phyloP scores from a whole-genome alignment of 2,888 invertebrate species.

The Clostera curtula region DNA sequence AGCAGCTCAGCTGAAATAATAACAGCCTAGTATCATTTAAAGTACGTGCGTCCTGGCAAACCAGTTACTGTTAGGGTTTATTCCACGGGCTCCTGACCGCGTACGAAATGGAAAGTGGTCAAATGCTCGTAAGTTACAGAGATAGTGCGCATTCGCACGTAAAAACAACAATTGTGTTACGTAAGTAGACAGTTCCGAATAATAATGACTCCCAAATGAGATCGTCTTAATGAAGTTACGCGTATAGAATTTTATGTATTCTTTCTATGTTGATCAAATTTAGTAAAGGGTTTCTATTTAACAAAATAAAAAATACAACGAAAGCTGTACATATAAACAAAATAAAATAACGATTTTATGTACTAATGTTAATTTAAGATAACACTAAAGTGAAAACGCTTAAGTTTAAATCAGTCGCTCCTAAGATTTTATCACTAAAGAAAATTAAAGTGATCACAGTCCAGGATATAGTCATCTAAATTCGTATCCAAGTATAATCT shows the following conservation, averaged over 20 bases:
- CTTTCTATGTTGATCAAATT: too few species aligned
- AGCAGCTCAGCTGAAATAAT: conserved; percentile 64
- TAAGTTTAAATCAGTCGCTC: too few species aligned
- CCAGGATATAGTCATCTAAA: background rate
- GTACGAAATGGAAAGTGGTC: conserved; percentile 35
- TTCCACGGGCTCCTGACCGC: conserved; percentile 6
- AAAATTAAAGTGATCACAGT: background rate
- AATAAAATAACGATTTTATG: too few species aligned
- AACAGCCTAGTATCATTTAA: conserved; percentile 25
- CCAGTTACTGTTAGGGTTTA: conserved; percentile 5
- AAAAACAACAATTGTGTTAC: conserved; percentile 17
- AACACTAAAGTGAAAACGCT: too few species aligned
- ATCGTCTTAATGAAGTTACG: too few species aligned
- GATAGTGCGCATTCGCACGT: conserved; percentile 5
- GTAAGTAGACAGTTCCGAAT: conserved; percentile 8
- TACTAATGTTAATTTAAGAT: too few species aligned
- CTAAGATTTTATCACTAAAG: too few species aligned
- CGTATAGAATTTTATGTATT: too few species aligned
- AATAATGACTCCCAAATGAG: conserved; percentile 20
- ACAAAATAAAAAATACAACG: background rate
- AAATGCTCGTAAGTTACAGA: conserved; percentile 10
- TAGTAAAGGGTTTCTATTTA: too few species aligned
- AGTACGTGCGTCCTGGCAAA: conserved; percentile 7
- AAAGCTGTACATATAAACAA: background rate
- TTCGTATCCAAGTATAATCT: conserved; percentile 1